Conservation (phyloP, 2,797 vertebrate genomes). For the Periophthalmus magnuspinnatus region DNA sequence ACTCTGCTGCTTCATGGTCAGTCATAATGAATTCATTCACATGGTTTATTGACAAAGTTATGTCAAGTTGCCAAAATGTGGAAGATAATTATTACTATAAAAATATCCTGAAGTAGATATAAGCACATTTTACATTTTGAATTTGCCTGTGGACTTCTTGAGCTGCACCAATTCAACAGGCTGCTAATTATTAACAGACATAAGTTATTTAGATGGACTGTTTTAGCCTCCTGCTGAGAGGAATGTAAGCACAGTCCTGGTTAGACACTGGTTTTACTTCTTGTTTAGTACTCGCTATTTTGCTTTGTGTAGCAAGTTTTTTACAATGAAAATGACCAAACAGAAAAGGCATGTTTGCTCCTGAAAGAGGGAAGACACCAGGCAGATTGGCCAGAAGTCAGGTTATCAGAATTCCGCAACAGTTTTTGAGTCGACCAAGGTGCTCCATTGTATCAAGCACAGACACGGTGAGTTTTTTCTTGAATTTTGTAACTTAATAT, state of each 20-base stretch:
- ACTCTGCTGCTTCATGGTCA: constrained; percentile 47
- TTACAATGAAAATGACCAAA: constrained; percentile 8
- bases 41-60: constrained; percentile 20
- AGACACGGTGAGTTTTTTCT: constrained; percentile 65
- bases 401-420: constrained; percentile 30
- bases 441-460: constrained; percentile 13
- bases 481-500: constrained; percentile 46
- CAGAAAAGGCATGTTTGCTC: constrained; percentile 41
- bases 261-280: constrained; percentile 5
- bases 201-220: constrained; percentile 42
- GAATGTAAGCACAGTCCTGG: constrained; percentile 1
- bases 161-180: constrained; percentile 35
- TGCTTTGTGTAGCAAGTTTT: not conserved
- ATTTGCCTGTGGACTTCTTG: constrained; percentile 1
- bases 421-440: constrained; percentile 22
- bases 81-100: not conserved
- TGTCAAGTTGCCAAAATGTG: not conserved
- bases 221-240: constrained; percentile 56
- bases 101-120: not conserved
- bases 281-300: not conserved
- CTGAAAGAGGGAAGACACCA: constrained; percentile 26
- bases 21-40: constrained; percentile 38
- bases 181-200: constrained; percentile 78
- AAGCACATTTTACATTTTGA: not conserved
- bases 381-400: constrained; percentile 32